These are phyloP conservation scores for Oceanites oceanicus DNA, from an alignment of 2,113 vertebrate species.

Conservation along the genomic window DNA sequence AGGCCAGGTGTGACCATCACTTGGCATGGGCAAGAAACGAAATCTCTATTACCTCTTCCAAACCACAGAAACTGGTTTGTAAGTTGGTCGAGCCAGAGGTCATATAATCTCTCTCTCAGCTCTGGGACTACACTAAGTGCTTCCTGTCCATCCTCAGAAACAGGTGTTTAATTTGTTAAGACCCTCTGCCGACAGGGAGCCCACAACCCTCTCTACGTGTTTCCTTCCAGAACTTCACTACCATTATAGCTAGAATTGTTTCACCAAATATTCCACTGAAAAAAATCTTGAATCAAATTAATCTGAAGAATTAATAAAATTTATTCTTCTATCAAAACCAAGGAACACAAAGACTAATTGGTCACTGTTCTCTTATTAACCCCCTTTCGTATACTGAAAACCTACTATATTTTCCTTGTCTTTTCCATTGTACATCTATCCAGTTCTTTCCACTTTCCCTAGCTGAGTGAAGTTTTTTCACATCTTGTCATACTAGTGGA, in stretches of 20 bases:
- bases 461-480: neutral
- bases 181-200: neutral
- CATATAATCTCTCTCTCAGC: neutral
- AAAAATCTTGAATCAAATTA: neutral
- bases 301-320: neutral
- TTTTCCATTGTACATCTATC: neutral
- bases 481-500: neutral
- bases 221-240: neutral
- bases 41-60: neutral
- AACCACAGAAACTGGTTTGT: neutral
- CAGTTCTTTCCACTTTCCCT: neutral
- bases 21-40: neutral
- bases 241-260: neutral
- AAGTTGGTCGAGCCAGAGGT: neutral
- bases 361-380: neutral
- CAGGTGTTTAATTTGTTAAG: neutral
- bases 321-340: neutral
- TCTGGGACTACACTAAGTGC: neutral
- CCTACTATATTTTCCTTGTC: neutral
- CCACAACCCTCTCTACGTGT: accelerated
- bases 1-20: neutral
- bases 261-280: neutral
- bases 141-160: neutral
- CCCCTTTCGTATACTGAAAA: neutral
- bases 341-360: neutral